Conservation (phyloP, 2,888 invertebrate genomes). For the Steromphala cineraria region DNA sequence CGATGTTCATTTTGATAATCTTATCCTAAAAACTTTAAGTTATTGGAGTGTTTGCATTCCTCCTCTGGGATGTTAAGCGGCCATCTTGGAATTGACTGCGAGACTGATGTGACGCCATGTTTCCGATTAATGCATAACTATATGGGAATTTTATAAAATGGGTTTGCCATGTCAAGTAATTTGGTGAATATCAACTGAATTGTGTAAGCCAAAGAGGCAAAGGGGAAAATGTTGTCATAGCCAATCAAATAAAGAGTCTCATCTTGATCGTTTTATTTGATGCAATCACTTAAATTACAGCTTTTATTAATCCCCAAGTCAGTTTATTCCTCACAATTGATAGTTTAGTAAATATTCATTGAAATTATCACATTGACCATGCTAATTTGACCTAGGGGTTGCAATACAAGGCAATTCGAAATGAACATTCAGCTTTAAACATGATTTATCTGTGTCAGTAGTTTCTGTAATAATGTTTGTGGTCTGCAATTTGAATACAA, state of each 20-base stretch:
- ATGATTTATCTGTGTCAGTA: not conserved
- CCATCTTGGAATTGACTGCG: too few species aligned
- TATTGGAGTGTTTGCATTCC: too few species aligned
- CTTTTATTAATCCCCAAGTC: not conserved
- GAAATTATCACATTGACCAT: not conserved
- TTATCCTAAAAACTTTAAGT: too few species aligned
- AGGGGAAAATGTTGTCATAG: not conserved
- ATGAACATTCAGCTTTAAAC: not conserved
- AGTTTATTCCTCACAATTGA: not conserved
- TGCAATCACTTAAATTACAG: not conserved
- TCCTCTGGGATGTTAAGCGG: too few species aligned
- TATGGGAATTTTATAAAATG: not conserved
- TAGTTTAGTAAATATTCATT: conserved; percentile 4
- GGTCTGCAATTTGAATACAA: not conserved
- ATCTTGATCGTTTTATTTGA: not conserved
- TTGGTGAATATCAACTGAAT: not conserved
- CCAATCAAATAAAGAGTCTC: not conserved
- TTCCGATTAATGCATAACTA: not conserved
- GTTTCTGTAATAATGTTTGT: not conserved
- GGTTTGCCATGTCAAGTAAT: not conserved
- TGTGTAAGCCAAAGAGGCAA: not conserved
- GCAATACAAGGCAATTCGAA: not conserved
- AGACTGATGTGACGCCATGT: not conserved
- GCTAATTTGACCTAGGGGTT: not conserved
- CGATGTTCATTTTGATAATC: too few species aligned